Conservation (phyloP, 1,140 invertebrate genomes). For the Zaprionus camerounensis region DNA sequence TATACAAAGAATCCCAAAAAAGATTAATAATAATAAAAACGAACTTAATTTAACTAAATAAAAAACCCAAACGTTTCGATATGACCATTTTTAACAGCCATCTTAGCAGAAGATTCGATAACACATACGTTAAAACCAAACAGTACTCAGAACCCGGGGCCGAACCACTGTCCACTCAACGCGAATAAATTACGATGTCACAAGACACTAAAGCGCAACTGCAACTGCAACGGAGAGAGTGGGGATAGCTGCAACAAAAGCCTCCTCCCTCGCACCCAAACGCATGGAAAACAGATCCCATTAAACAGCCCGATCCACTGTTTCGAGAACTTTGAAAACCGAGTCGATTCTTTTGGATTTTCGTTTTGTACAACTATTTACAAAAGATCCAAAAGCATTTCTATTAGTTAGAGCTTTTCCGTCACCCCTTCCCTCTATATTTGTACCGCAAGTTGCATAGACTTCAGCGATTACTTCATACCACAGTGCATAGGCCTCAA, state of each 20-base stretch:
- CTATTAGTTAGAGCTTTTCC: constrained; percentile 4
- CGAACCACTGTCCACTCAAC: constrained; percentile 10
- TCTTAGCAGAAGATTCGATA: constrained; percentile 29
- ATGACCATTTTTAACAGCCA: constrained; percentile 36
- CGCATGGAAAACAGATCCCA: constrained; percentile 14
- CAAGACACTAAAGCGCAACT: neutral
- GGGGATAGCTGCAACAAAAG: constrained; percentile 13
- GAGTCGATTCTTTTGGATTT: constrained; percentile 5
- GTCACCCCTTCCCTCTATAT: neutral
- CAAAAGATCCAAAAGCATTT: neutral
- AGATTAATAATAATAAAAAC: constrained; percentile 59
- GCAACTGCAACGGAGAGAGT: constrained; percentile 5
- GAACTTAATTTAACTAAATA: constrained; percentile 69
- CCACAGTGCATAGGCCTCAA: constrained; percentile 33
- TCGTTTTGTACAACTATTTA: neutral
- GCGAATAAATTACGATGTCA: constrained; percentile 2
- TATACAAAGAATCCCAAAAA: constrained; percentile 59
- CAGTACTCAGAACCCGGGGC: constrained; percentile 10
- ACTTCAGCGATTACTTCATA: constrained; percentile 5
- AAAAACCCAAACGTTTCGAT: constrained; percentile 47
- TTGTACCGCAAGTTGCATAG: neutral
- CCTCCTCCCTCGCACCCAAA: neutral
- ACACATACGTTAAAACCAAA: neutral
- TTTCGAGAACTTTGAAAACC: neutral
- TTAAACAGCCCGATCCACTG: constrained; percentile 5